A percentile compares a stretch with the other conserved stretches of the same genome.
Conservation (phyloP, 2,888 invertebrate genomes). For the Linyphia triangularis region DNA sequence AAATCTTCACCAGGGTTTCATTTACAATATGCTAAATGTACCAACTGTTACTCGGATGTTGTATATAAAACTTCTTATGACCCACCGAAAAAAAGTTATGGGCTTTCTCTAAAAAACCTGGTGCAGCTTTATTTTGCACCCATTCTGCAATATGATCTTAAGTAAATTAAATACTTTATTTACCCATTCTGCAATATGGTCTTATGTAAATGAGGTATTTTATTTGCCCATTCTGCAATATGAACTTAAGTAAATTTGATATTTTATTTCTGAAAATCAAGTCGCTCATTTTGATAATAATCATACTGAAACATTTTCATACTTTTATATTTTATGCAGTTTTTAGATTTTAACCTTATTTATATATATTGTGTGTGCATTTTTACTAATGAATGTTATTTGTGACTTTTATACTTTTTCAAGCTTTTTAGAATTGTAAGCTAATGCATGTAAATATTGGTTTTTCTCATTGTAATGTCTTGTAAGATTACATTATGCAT, state of each 20-base stretch:
- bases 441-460: not conserved
- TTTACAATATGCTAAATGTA: conserved; percentile 46
- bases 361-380: conserved; percentile 20
- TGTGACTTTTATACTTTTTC: conserved; percentile 14
- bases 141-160: conserved; percentile 27
- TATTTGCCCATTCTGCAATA: too few relatives aligned
- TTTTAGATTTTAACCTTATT: not conserved
- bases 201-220: too few relatives aligned
- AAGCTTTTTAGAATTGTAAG: conserved; percentile 22
- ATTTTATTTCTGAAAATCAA: too few relatives aligned
- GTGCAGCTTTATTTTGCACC: conserved; percentile 57
- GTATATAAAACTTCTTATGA: conserved; percentile 32
- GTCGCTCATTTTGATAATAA: too few relatives aligned
- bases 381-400: conserved; percentile 27
- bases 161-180: too few relatives aligned
- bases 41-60: conserved; percentile 41
- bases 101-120: conserved; percentile 41
- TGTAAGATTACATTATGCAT: not conserved
- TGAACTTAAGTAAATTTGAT: too few relatives aligned
- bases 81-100: conserved; percentile 5
- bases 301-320: not conserved
- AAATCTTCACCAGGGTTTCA: conserved; percentile 39
- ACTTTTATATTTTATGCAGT: conserved; percentile 10
- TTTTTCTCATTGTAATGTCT: conserved; percentile 8
- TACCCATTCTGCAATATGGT: too few relatives aligned